Evolutionary conservation across 2,797 vertebrate species (phyloP).

Genomic region (Hydrocynus forskahlii): DNA sequence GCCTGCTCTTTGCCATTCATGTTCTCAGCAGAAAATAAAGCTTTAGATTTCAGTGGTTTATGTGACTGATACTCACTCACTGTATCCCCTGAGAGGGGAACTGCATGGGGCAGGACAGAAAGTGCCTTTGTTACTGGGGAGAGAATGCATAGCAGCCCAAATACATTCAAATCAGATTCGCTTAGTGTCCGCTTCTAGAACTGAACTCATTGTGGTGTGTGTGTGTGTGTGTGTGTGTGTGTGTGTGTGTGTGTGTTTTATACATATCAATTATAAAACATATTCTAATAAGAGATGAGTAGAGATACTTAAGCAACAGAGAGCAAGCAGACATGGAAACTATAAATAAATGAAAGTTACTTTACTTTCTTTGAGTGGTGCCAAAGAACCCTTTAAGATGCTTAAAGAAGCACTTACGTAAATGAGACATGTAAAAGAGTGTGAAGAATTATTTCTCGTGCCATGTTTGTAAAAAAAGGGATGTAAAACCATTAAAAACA

Average conservation of each 20-base stretch:
- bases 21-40: constrained; percentile 35
- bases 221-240: neutral
- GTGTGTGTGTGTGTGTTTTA: neutral
- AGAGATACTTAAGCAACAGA: neutral
- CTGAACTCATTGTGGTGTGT: constrained; percentile 1
- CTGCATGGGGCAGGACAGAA: neutral
- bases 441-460: too few relatives aligned
- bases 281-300: neutral
- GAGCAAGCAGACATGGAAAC: neutral
- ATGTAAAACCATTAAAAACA: too few relatives aligned
- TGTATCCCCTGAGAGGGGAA: neutral
- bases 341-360: too few relatives aligned
- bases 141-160: constrained; percentile 12
- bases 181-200: constrained; percentile 40
- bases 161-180: constrained; percentile 25
- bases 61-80: neutral
- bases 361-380: too few relatives aligned
- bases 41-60: constrained; percentile 14
- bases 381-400: too few relatives aligned
- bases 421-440: too few relatives aligned
- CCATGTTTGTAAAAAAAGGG: too few relatives aligned
- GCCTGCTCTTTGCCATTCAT: constrained; percentile 12
- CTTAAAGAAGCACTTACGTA: too few relatives aligned
- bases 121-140: constrained; percentile 14
- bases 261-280: neutral